Evolutionary conservation across 2,797 vertebrate genomes (phyloP), one percentile per base, ranked within the genome.

Genomic region (Xiphophorus birchmanni): DNA sequence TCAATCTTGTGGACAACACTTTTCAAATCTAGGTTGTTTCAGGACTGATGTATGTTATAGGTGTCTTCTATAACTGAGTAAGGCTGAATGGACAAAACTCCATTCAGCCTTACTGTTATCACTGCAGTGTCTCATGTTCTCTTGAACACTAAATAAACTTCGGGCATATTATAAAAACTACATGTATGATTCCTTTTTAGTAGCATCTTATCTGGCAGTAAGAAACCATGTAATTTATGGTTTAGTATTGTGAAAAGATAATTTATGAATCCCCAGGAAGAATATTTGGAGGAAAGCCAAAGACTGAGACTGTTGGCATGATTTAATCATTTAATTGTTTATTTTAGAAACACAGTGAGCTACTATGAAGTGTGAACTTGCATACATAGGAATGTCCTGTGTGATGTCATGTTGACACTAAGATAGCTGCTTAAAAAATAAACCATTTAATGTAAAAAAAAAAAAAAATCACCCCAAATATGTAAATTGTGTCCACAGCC

Each of bases 401-500:
- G 23, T 72, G 40, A 67, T 17, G 2, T 72, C 69, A 47, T 45
- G 26, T 47, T 47, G 26, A 47, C 42, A 47, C 69, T 47, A 1
- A 47, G 42, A 72, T 47, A 9, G 6, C 10, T 29, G 26, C 42
- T 47, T 29, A 29, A 17, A 47, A 45, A 73, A 29, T 15, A 29
- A 73, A 73, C n/a, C 1, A 44, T 73, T 45, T 45, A 45, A 29
- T 45, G 65, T 18, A 47, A 45, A 29, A 40, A 52, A 47, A 45
- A 29, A n/a, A 40, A 23, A 10, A 29, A 17, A 12, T 26, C 47
- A 77, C 54, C n/a, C 40, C 15, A 73, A 47, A 29, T 11, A 7
- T 77, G 7, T 84, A 21, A 73, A 15, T 74, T 90, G 17, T 82
- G 21, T 84, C 72, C 54, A 79, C 91, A 99, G 98, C 97, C 98